Evolutionary conservation across 2,113 vertebrate genomes (phyloP), one percentile per base, ranked within the genome.

Genomic region (Cephalophus harveyi): DNA sequence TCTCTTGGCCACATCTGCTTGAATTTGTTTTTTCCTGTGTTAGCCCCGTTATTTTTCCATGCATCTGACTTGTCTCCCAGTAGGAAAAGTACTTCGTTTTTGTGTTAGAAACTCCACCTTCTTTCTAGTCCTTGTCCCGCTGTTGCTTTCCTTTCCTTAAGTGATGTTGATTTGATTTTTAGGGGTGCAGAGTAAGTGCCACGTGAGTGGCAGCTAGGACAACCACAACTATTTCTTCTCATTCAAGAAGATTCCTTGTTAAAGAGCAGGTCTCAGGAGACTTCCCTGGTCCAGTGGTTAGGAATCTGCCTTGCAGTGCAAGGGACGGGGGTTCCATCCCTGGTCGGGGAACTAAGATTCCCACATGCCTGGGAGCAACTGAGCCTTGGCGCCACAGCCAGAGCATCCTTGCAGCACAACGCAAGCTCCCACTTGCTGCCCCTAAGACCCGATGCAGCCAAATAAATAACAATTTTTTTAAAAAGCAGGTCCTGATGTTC

Each of bases 111-210:
- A 30, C 16, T n/a, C 1, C 30, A 1, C 7, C 27, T 54, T 21
- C 3, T 15, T 52, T 33, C 40, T 21, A 0, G 43, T 5, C 83
- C 36, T 23, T 2, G 16, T n/a, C 27, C 89, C 52, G 4, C 0
- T 0, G 0, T 1, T 3, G 62, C 43, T 46, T 13, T n/a, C 81
- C 25, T 46, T n/a, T 46, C 0, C 28, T 17, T 1, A 2, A 13
- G 52, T 3, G 4, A 1, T 0, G 2, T 4, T 5, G 71, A 5
- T 12, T 4, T 36, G 12, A 7, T 3, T 23, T 40, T 48, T 6
- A 2, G 12, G 89, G 85, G 0, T 3, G 5, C 19, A 1, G 23
- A 50, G 14, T 7, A 16, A 30, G 60, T 62, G 60, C 60, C 30
- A 33, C 6, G 1, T 33, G 60, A 62, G 60, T 16, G 60, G 6